Base-by-base conservation (phyloP, 2,797 vertebrate genomes). In the Nyctibius grandis region DNA sequence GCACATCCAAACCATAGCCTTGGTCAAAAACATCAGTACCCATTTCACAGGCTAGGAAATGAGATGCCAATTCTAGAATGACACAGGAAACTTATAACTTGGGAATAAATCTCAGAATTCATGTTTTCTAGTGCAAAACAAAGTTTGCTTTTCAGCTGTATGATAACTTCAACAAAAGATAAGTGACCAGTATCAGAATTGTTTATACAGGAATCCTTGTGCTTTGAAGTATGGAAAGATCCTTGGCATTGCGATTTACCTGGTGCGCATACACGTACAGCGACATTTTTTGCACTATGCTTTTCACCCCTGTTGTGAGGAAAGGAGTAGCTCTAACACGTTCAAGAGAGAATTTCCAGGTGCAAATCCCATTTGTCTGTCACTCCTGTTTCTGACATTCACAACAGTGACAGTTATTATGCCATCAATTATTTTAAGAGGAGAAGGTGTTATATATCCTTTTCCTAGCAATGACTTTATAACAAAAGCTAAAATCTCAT, bases 181-280 rank as follows among this genome's bases (percentile, higher is more conserved):
- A 31, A 48, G 31, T 33, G 14, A 26, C 10, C 9, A 6, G 6
- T 34, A 45, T 33, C 13, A 40, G 45, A 70, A 21, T 12, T 40
- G 26, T 28, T 76, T 33, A 5, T 18, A 6, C 33, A 45, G 15
- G 12, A 31, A 21, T 40, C 15, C 9, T 60, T 38, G 23, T 65
- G 38, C 29, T 36, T 74, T 3, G 2, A 14, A 56, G 5, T 14
- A 33, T 42, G 33, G 29, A 33, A 54, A 56, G 65, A 12, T 33
- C 8, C 29, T 82, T 36, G 40, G 31, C 8, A 9, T 5, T 53
- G 13, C 1, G 3, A 2, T 29, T 80, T 64, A 45, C 21, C 22
- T 25, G 26, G 17, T 33, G 3, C 10, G 3, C 10, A 4, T n/a
- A 25, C 19, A 23, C 0, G 0, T n/a, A 42, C 19, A 36, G 5